Evolutionary conservation across 1,140 invertebrate genomes (phyloP).

Genomic region (Trichonephila inaurata): DNA sequence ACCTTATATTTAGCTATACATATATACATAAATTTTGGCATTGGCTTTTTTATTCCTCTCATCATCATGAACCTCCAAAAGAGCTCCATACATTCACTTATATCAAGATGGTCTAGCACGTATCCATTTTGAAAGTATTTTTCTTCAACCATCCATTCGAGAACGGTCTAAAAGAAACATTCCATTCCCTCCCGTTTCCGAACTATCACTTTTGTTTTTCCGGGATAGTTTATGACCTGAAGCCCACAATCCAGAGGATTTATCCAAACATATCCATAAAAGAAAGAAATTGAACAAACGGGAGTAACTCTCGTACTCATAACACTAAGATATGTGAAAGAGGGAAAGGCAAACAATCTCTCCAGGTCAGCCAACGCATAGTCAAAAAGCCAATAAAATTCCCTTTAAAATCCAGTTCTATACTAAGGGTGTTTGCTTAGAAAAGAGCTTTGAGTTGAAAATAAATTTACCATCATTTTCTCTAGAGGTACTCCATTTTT

Average conservation of each 20-base stretch:
- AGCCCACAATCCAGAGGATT: neutral
- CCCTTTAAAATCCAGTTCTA: constrained; percentile 34
- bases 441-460: constrained; percentile 31
- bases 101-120: neutral
- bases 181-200: neutral
- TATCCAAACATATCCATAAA: constrained; percentile 30
- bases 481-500: neutral
- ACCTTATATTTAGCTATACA: too few relatives aligned
- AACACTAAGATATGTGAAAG: constrained; percentile 7
- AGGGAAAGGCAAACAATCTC: constrained; percentile 11
- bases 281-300: constrained; percentile 15
- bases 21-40: too few relatives aligned
- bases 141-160: neutral
- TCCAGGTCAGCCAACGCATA: constrained; percentile 20
- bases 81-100: too few relatives aligned
- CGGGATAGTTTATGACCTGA: neutral
- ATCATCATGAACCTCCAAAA: too few relatives aligned
- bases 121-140: neutral
- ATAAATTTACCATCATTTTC: constrained; percentile 31
- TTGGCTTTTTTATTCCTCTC: too few relatives aligned
- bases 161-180: constrained; percentile 5
- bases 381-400: constrained; percentile 38
- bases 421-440: constrained; percentile 21
- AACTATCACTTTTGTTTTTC: constrained; percentile 4
- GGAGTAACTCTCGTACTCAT: constrained; percentile 17